phyloP scores from a whole-genome alignment of 64 coral and sea anemone genomes.

The Porites lutea region DNA sequence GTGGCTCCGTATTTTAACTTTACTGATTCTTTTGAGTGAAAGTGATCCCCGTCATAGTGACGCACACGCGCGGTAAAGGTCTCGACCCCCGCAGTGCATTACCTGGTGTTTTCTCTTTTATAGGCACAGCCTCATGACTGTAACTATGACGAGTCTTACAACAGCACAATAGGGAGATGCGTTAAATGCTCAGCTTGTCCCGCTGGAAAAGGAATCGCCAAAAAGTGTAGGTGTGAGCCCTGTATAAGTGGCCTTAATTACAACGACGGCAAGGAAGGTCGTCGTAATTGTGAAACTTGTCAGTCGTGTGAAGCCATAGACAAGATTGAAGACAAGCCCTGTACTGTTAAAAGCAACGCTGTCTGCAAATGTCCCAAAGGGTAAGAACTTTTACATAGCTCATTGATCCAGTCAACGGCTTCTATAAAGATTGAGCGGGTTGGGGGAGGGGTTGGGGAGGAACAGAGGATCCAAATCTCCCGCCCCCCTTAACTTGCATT shows the following conservation, averaged over 20 bases:
- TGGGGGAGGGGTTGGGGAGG: too few species aligned
- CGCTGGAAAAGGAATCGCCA: neutral
- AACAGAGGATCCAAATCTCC: too few species aligned
- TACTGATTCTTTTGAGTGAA: too few species aligned
- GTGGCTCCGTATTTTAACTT: too few species aligned
- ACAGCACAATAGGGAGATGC: neutral
- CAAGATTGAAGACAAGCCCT: neutral
- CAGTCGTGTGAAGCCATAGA: neutral
- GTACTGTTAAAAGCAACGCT: neutral
- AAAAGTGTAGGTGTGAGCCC: neutral
- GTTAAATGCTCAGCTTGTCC: neutral
- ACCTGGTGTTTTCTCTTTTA: neutral
- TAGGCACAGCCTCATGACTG: neutral
- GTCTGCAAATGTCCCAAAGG: conserved; percentile 30
- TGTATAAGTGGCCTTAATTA: neutral
- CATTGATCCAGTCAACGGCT: too few species aligned
- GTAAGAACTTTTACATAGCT: neutral
- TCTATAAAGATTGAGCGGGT: too few species aligned
- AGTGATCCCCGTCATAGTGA: too few species aligned
- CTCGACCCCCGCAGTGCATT: too few species aligned
- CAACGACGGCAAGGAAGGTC: neutral
- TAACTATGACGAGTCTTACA: neutral
- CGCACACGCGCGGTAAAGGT: too few species aligned
- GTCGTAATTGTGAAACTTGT: neutral
- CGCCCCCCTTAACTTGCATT: too few species aligned